Conservation (phyloP, 2,113 vertebrate species). For the Choloepus hoffmanni region DNA sequence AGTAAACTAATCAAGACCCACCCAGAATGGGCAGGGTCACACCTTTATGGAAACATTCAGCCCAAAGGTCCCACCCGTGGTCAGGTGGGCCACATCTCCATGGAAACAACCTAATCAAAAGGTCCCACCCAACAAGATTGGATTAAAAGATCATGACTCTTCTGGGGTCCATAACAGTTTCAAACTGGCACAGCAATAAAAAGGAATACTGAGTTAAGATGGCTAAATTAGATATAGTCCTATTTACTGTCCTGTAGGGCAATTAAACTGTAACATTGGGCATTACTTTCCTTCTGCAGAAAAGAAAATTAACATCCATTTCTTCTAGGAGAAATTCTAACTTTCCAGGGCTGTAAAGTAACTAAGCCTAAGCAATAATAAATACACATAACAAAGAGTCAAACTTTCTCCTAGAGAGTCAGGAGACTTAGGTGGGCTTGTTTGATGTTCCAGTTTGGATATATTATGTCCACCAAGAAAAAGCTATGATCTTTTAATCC, state of each 20-base stretch:
- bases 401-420: not conserved
- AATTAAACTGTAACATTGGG: not conserved
- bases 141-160: no score
- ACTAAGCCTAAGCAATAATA: not conserved
- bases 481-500: no score
- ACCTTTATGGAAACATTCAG: no score
- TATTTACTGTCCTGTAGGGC: not conserved
- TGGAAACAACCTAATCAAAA: no score
- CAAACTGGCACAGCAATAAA: not conserved
- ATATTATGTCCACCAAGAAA: no score
- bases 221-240: not conserved
- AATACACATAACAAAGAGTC: not conserved
- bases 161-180: no score
- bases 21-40: no score
- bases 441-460: not conserved
- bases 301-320: constrained; percentile 1
- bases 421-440: not conserved
- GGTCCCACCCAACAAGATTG: no score
- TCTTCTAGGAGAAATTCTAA: not conserved
- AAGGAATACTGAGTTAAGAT: not conserved
- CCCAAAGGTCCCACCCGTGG: no score
- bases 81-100: no score
- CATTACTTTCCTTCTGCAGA: not conserved
- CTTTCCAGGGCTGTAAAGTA: not conserved
- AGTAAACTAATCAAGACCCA: no score